A percentile compares a stretch with the other conserved stretches of the same genome.
Conservation (phyloP, 2,797 vertebrate genomes). For the Sebastes matsubarae region DNA sequence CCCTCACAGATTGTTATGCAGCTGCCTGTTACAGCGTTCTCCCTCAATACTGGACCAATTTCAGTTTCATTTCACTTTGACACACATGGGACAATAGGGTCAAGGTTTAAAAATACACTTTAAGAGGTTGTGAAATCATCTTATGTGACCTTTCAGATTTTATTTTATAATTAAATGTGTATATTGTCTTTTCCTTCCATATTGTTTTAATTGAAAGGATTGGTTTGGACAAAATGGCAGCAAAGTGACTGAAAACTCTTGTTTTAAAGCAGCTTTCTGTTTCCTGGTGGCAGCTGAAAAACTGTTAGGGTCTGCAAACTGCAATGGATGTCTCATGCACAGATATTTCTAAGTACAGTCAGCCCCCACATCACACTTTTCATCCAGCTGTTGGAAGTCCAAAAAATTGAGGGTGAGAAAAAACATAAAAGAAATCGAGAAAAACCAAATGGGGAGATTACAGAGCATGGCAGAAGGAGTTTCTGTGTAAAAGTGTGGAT, state of each 20-base stretch:
- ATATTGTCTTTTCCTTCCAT: slow-evolving; percentile 11
- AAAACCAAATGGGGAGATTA: slow-evolving; percentile 78
- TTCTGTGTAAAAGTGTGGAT: slow-evolving; percentile 92
- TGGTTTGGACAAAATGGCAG: slow-evolving; percentile 36
- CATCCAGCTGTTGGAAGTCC: slow-evolving; percentile 83
- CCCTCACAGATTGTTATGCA: too few relatives aligned
- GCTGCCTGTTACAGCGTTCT: too few relatives aligned
- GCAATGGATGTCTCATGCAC: slow-evolving; percentile 99
- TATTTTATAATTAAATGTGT: neutral
- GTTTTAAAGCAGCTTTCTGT: slow-evolving; percentile 59
- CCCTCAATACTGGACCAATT: too few relatives aligned
- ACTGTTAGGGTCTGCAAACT: slow-evolving; percentile 87
- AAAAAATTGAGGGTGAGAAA: slow-evolving; percentile 75
- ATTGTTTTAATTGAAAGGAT: slow-evolving; percentile 9
- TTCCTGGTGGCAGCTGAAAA: slow-evolving; percentile 79
- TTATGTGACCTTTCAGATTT: slow-evolving; percentile 17
- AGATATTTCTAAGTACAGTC: slow-evolving; percentile 94
- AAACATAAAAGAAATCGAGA: slow-evolving; percentile 51
- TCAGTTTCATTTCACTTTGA: too few relatives aligned
- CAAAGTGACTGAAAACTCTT: slow-evolving; percentile 60
- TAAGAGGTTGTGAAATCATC: slow-evolving; percentile 1
- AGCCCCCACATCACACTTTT: slow-evolving; percentile 88
- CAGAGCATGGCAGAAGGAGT: slow-evolving; percentile 87
- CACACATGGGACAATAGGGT: too few relatives aligned
- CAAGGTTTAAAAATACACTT: too few relatives aligned